These are phyloP conservation scores for Sebastes schlegelii DNA, from an alignment of 2,113 vertebrate genomes.

Conservation along the genomic window DNA sequence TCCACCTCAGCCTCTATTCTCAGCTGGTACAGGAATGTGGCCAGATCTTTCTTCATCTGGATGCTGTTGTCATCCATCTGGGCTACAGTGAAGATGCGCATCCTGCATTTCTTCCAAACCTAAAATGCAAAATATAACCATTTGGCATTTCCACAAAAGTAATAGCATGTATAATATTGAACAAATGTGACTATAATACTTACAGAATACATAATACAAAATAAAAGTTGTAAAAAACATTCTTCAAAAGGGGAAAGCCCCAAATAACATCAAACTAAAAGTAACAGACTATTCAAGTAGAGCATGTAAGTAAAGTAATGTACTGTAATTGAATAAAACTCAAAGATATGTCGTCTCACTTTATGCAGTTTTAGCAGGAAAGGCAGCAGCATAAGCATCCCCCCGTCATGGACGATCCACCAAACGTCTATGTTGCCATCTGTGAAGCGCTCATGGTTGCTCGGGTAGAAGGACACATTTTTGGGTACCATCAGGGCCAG, in stretches of 20 bases:
- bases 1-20: slow-evolving; percentile 98
- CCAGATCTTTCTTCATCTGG: slow-evolving; percentile 99
- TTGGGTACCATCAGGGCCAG: slow-evolving; percentile 97
- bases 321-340: background rate
- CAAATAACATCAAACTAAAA: slow-evolving; percentile 4
- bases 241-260: background rate
- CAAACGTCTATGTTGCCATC: slow-evolving; percentile 98
- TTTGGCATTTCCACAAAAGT: background rate
- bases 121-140: slow-evolving; percentile 58
- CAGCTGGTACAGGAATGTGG: slow-evolving; percentile 95
- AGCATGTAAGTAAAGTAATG: background rate
- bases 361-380: slow-evolving; percentile 98
- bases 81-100: slow-evolving; percentile 98
- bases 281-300: background rate
- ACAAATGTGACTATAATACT: background rate
- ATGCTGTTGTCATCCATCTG: slow-evolving; percentile 99
- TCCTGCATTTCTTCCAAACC: slow-evolving; percentile 98
- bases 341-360: slow-evolving; percentile 77
- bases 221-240: background rate
- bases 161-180: background rate
- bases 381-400: slow-evolving; percentile 98
- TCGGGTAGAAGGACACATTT: slow-evolving; percentile 97
- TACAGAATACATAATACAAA: background rate
- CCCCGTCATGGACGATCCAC: slow-evolving; percentile 99
- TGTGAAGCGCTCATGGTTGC: slow-evolving; percentile 96